Evolutionary conservation across 2,797 vertebrate genomes (phyloP).

Genomic region (Salmo trutta): DNA sequence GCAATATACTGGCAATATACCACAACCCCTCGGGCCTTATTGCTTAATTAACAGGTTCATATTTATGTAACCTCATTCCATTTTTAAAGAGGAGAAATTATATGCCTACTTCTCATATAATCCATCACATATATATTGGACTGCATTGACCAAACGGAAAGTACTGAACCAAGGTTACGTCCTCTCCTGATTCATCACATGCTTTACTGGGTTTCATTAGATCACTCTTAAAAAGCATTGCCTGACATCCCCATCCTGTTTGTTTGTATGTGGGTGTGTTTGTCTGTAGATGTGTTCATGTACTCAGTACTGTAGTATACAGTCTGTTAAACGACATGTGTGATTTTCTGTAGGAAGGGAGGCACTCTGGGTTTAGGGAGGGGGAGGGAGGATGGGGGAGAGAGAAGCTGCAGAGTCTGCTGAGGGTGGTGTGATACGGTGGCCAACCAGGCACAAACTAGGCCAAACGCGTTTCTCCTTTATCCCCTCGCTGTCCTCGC

Average conservation of each 20-base stretch:
- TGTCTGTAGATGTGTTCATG: slow-evolving; percentile 18
- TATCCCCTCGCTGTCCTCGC: slow-evolving; percentile 69
- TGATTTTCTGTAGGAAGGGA: background rate
- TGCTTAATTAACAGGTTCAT: background rate
- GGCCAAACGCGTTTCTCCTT: slow-evolving; percentile 58
- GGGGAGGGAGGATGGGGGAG: slow-evolving; percentile 51
- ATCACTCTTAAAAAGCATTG: background rate
- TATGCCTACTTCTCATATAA: background rate
- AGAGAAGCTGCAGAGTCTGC: slow-evolving; percentile 73
- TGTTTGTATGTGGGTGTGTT: slow-evolving; percentile 15
- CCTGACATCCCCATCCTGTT: background rate
- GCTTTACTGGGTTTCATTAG: background rate
- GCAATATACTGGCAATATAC: too few relatives aligned
- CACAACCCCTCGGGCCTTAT: too few relatives aligned
- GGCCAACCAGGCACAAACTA: slow-evolving; percentile 77
- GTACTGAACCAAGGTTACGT: slow-evolving; percentile 42
- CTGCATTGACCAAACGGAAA: slow-evolving; percentile 40
- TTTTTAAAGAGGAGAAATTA: background rate
- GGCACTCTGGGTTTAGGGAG: slow-evolving; percentile 17
- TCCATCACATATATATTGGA: slow-evolving; percentile 1
- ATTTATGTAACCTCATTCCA: background rate
- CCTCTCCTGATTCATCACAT: background rate
- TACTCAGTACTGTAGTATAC: background rate
- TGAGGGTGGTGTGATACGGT: slow-evolving; percentile 85
- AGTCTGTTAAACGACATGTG: slow-evolving; percentile 1